Evolutionary conservation across 2,113 vertebrate genomes (phyloP), one percentile per base, ranked within the genome.

Genomic region (Atractosteus spatula): DNA sequence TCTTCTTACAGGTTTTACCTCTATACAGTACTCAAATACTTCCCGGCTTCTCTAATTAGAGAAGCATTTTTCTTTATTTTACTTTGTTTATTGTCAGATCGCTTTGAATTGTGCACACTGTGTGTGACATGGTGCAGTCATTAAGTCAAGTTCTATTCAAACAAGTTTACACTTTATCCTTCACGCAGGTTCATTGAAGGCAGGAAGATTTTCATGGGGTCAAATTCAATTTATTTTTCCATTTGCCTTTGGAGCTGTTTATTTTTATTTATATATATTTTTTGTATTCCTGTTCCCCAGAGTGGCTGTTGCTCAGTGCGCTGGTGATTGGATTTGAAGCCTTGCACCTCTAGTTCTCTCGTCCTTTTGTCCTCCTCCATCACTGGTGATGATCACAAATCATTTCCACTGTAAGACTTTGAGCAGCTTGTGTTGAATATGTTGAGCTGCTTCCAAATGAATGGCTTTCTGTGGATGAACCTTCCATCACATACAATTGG

Each of bases 301-400:
- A 51, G 47, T 10, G 47, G 5, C 47, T 51, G 47, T 51, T 7
- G 16, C 62, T 63, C 62, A 8, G 47, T 29, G 57, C 17, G 4
- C 64, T 44, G 64, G 41, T 66, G 44, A 66, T 66, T 66, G 64
- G 64, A 44, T 66, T 66, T 66, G 64, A 66, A 43, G 64, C 64
- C 42, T 66, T 66, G 42, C 41, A 66, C 41, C 64, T 43, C 3
- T 8, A 43, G 29, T 66, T 43, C 64, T 66, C 64, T 12, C 3
- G 14, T 14, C 41, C 41, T 3, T 13, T 59, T 59, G 29, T 29
- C 29, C 64, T 44, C 3, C 12, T 8, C 7, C 41, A 66, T 44
- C 14, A 12, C 7, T 45, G 5, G 11, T 66, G 64, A 29, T 29
- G 29, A 12, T 66, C 41, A 66, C 41, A 66, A 43, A 66, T 42